Evolutionary conservation across 2,888 invertebrate genomes (phyloP), one percentile per base, ranked within the genome.

Genomic region (Pyralis farinalis): DNA sequence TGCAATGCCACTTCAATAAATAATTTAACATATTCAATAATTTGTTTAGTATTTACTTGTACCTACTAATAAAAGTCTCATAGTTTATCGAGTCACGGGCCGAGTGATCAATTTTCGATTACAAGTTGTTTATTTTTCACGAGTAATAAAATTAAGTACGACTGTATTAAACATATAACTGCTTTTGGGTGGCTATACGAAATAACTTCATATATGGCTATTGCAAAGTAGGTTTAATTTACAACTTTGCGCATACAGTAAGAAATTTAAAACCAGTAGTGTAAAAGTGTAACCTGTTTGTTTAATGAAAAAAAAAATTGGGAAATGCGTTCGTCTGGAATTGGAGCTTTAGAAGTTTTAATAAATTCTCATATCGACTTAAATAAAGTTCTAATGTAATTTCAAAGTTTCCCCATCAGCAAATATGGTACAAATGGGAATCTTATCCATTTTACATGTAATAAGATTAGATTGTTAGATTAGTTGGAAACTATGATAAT

Each of bases 221-320:
- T 31, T 11, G 31, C 12, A 31, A 12, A 12, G 12, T 7, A 31
- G 12, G 12, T 4, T 31, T 8, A 31, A 31, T 12, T 31, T 31
- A 31, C 31, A 4, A 12, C 12, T 12, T 31, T 31, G 10, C 31
- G 12, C 12, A 12, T 12, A 31, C 31, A 31, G 29, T 29, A 29
- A 31, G 12, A 7, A 12, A 31, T 31, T 36, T 10, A 37, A 37
- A 16, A 29, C 30, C 37, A 30, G 30, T 22, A 29, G 20, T 11
- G n/a, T n/a, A n/a, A 10, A 28, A 20, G 21, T 30, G 33, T 27
- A 9, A 34, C 27, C 31, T 12, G 38, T 16, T 32, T 39, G 27
- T 33, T 38, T 28, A 38, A 16, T 25, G 25, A 32, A 39, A 39
- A 32, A 39, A 39, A 39, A 25, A 31, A 31, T 31, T 31, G 11